Base-by-base conservation (phyloP, 2,888 invertebrate species). In the Beris morrisii region DNA sequence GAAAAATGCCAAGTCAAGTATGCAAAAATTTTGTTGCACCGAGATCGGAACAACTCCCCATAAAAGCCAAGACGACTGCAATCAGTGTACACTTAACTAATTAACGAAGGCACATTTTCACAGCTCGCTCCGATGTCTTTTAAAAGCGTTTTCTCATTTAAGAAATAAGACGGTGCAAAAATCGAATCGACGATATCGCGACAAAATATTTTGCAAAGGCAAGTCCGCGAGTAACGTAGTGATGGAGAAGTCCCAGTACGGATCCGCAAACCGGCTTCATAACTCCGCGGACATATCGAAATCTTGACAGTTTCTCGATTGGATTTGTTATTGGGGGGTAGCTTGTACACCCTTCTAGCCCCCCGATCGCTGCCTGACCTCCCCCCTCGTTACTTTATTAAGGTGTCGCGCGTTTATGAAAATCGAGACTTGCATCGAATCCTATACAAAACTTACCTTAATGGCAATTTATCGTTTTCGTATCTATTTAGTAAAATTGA, bases 51-150 rank as follows among this genome's bases (percentile, higher is more conserved):
- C 9, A 9, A 9, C 38, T 38, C 9, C 53, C 53, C 63, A 63
- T 53, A 32, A 50, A 46, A 52, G 15, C 22, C 46, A 52, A 46
- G 64, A 55, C 55, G 48, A 55, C 46, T 45, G 31, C 46, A 48
- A 64, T 55, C 55, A 44, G 31, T 45, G 31, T 52, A 9, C 38
- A 54, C 55, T 15, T 55, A 54, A 52, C 64, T 67, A 64, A 67
- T 64, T 64, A 67, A 56, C 50, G 28, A 57, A 56, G 58, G 48
- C 58, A 57, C 63, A 67, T 67, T 54, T 67, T 67, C 57, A 53
- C 57, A 53, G 64, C 57, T 55, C 43, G 46, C n/a, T 48, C 22
- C 22, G 46, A 30, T 59, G 48, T 11, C 58, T 59, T 46, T 46
- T 48, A n/a, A 59, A 48, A 48, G 48, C 22, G 4, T 48, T 48